Conservation (phyloP, 2,888 invertebrate species). For the Leptodirus hochenwartii region DNA sequence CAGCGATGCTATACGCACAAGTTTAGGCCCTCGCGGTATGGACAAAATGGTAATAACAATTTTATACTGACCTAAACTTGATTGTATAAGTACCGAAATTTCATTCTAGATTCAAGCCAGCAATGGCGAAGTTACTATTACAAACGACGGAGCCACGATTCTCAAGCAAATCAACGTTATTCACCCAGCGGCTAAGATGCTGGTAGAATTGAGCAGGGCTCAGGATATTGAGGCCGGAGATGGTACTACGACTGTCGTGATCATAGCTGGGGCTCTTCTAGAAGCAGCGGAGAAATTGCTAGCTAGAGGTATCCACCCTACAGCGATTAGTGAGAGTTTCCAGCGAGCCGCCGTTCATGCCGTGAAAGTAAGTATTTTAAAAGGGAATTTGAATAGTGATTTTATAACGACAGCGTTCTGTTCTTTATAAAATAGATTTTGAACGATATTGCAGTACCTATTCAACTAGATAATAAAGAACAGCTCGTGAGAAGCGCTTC, state of each 20-base stretch:
- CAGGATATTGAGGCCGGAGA: constrained; percentile 99
- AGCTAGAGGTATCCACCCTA: constrained; percentile 91
- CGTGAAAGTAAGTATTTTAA: constrained; percentile 29
- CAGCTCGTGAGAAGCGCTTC: constrained; percentile 88
- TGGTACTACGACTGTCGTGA: constrained; percentile 97
- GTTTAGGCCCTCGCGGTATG: constrained; percentile 97
- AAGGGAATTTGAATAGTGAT: background rate
- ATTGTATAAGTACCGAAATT: background rate
- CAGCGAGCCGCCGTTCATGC: constrained; percentile 68
- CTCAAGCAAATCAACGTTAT: constrained; percentile 96
- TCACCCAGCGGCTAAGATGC: constrained; percentile 98
- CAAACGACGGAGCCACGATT: constrained; percentile 99
- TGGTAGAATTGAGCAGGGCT: constrained; percentile 94
- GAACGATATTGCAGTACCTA: constrained; percentile 65
- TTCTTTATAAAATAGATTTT: constrained; percentile 34
- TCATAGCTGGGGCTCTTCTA: constrained; percentile 88
- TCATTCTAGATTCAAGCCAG: constrained; percentile 68
- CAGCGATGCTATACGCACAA: constrained; percentile 95
- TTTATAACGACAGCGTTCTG: background rate
- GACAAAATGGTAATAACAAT: constrained; percentile 80
- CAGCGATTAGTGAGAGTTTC: constrained; percentile 92
- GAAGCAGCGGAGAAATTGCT: constrained; percentile 88
- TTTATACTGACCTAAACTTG: background rate
- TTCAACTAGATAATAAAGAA: constrained; percentile 72
- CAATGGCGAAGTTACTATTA: constrained; percentile 97